A percentile compares a stretch with the other conserved stretches of the same genome.
These are phyloP conservation scores for Cuculus canorus DNA, from an alignment of 2,797 vertebrate genomes.

Conservation along the genomic window DNA sequence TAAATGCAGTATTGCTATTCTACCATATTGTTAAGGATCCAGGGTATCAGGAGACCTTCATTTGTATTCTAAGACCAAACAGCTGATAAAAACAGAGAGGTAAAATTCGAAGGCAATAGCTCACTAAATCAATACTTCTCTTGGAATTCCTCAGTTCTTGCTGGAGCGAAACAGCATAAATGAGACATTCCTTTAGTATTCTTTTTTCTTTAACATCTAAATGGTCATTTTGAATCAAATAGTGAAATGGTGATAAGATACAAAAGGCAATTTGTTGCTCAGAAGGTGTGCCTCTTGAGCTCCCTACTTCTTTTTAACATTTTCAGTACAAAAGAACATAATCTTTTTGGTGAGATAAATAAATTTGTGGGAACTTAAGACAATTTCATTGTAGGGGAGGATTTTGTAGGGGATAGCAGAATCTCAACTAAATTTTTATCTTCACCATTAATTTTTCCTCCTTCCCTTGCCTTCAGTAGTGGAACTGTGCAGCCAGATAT, in stretches of 20 bases:
- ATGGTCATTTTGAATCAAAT: neutral
- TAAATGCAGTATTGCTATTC: neutral
- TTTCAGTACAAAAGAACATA: neutral
- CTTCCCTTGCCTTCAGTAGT: neutral
- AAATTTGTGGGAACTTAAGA: neutral
- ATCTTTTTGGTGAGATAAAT: neutral
- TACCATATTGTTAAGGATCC: neutral
- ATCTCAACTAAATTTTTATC: neutral
- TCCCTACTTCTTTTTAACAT: neutral
- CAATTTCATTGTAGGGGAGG: accelerated
- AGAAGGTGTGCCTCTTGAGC: neutral
- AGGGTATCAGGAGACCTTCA: neutral
- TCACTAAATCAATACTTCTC: neutral
- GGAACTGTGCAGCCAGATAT: neutral
- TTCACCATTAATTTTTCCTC: neutral
- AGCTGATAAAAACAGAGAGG: neutral
- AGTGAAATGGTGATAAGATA: neutral
- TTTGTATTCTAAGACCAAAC: neutral
- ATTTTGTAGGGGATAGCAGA: neutral
- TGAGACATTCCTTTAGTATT: neutral
- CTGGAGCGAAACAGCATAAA: neutral
- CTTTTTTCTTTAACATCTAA: neutral
- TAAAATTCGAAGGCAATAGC: neutral
- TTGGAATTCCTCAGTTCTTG: neutral
- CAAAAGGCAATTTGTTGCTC: neutral